Evolutionary conservation across 2,888 invertebrate species (phyloP).

Genomic region (Eurois occulta): DNA sequence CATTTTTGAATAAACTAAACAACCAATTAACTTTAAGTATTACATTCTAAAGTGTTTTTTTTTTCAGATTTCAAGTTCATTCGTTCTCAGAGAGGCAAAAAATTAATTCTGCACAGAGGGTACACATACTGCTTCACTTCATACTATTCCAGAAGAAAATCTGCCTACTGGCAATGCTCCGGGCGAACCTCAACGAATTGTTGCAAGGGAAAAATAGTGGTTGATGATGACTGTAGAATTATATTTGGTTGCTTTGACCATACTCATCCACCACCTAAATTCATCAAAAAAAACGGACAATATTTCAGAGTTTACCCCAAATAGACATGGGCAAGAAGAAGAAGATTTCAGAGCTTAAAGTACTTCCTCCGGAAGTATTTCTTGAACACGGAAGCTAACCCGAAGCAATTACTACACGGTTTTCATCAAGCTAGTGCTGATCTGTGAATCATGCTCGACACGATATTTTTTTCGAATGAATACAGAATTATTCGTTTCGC

Average conservation of each 20-base stretch:
- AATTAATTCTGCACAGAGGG: slow-evolving; percentile 13
- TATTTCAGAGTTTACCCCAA: background rate
- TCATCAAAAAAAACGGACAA: background rate
- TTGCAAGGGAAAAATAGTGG: slow-evolving; percentile 12
- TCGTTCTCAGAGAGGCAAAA: slow-evolving; percentile 20
- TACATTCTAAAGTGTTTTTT: no score
- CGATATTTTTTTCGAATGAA: no score
- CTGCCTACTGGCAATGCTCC: slow-evolving; percentile 25
- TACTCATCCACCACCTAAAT: slow-evolving; percentile 1
- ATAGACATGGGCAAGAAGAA: no score
- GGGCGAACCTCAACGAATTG: background rate
- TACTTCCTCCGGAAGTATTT: background rate
- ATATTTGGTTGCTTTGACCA: slow-evolving; percentile 2
- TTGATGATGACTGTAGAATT: background rate
- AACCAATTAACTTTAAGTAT: no score
- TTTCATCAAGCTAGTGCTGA: no score
- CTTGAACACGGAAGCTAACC: no score
- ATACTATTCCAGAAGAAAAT: background rate
- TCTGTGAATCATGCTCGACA: no score
- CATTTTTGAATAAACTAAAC: no score
- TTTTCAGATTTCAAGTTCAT: slow-evolving; percentile 23
- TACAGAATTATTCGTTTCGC: no score
- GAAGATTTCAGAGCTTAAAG: no score
- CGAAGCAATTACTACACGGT: no score
- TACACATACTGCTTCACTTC: slow-evolving; percentile 26